Base-by-base conservation (phyloP, 2,888 invertebrate genomes). In the Sesia bembeciformis region DNA sequence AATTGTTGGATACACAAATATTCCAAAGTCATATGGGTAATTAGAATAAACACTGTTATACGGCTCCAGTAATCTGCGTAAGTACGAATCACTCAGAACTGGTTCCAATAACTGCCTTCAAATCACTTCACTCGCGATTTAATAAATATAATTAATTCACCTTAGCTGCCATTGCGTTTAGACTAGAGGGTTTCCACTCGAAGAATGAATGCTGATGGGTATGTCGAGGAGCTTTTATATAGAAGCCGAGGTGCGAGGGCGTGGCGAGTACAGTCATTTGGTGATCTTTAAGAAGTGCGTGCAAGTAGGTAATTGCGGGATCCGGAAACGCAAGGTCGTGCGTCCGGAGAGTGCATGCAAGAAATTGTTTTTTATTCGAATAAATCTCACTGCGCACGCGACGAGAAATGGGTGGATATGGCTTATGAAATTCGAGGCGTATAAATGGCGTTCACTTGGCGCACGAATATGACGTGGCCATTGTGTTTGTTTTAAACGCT, bases 91-190 rank as follows among this genome's bases (percentile, higher is more conserved):
- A 46, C 46, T n/a, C 8, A 46, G 46, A 46, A 46, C 46, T 8
- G 46, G 46, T 46, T 46, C 23, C 7, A 46, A 46, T 46, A 46
- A 46, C 46, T 46, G 23, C 23, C 46, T 8, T 46, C 23, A 46
- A 46, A 46, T 23, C 61, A 66, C 64, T 60, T 49, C 64, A 74
- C 75, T 66, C 40, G 40, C 52, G 40, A 7, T 49, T 49, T 64
- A 64, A 60, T 60, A 64, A 64, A 60, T 60, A 53, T 58, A 56
- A 52, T 63, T 65, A 75, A 62, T 68, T 83, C 76, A 87, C 88
- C 88, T 88, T 88, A 70, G 83, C 74, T 76, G 84, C 83, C 88
- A 89, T 89, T 81, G 79, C 77, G 78, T 68, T 74, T 60, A 67
- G 74, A 74, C 69, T 68, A 73, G 81, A 77, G 71, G 72, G 74